phyloP scores from a whole-genome alignment of 1,140 invertebrate genomes.

The Drosophila nasuta region DNA sequence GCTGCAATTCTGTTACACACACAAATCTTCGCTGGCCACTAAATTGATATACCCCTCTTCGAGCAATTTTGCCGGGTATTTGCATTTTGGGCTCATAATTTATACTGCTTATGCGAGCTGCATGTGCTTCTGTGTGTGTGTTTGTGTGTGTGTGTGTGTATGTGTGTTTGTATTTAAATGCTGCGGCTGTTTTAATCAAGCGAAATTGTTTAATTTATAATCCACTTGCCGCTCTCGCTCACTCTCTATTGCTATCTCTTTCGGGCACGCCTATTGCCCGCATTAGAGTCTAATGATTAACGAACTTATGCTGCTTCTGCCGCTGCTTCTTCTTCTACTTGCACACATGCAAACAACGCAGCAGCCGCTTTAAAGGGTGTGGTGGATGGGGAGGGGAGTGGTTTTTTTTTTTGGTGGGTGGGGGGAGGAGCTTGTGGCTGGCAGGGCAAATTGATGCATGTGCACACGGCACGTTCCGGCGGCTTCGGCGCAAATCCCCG shows the following conservation, averaged over 20 bases:
- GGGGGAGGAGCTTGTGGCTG: constrained; percentile 43
- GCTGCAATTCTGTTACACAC: too few species aligned
- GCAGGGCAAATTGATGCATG: constrained; percentile 71
- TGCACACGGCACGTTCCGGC: constrained; percentile 72
- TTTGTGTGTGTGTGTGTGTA: constrained; percentile 18
- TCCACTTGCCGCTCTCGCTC: constrained; percentile 1
- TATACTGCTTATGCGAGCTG: background rate
- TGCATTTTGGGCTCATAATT: constrained; percentile 27
- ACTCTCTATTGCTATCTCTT: background rate
- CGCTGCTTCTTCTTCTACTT: constrained; percentile 10
- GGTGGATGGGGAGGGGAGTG: background rate
- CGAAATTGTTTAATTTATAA: constrained; percentile 39
- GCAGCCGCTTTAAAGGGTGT: constrained; percentile 5
- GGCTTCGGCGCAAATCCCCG: constrained; percentile 70
- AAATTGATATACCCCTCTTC: too few species aligned
- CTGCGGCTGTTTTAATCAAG: constrained; percentile 43
- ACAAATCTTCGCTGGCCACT: too few species aligned
- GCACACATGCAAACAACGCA: constrained; percentile 3
- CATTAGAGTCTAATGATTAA: constrained; percentile 37
- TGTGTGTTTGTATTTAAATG: constrained; percentile 24
- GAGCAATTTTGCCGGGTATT: too few species aligned
- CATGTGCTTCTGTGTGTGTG: background rate
- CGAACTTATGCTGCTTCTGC: constrained; percentile 24
- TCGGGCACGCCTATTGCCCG: constrained; percentile 18
- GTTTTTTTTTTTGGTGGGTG: constrained; percentile 10